Conservation (phyloP, 2,113 vertebrate genomes). For the Candoia aspera region DNA sequence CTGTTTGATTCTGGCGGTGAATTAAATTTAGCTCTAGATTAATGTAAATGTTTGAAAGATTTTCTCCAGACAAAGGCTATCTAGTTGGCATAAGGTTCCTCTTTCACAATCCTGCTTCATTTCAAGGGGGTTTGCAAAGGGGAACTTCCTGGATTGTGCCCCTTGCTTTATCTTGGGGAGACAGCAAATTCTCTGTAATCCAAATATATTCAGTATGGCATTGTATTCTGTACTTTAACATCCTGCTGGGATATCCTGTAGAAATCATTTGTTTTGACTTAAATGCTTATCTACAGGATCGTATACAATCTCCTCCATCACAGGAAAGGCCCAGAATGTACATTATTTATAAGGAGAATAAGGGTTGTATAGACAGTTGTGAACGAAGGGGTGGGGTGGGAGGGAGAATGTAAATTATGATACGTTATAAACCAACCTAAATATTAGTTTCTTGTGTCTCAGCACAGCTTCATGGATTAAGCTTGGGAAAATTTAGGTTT, state of each 20-base stretch:
- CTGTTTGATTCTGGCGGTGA: background rate
- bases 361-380: background rate
- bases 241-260: slow-evolving; percentile 30
- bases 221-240: background rate
- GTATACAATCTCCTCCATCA: slow-evolving; percentile 9
- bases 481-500: background rate
- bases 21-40: background rate
- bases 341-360: background rate
- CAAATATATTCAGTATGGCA: background rate
- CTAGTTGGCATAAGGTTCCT: too few species aligned
- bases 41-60: background rate
- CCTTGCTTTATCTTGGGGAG: slow-evolving; percentile 19
- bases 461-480: background rate
- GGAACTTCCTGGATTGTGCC: slow-evolving; percentile 3
- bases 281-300: slow-evolving; percentile 19
- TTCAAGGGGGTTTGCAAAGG: background rate
- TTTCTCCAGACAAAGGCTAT: background rate
- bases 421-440: background rate
- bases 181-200: background rate
- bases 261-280: background rate
- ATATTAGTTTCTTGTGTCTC: background rate
- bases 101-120: background rate
- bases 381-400: background rate
- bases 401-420: background rate
- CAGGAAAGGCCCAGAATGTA: slow-evolving; percentile 20